phyloP scores from a whole-genome alignment of 2,113 vertebrate species.

The Halichoerus grypus region DNA sequence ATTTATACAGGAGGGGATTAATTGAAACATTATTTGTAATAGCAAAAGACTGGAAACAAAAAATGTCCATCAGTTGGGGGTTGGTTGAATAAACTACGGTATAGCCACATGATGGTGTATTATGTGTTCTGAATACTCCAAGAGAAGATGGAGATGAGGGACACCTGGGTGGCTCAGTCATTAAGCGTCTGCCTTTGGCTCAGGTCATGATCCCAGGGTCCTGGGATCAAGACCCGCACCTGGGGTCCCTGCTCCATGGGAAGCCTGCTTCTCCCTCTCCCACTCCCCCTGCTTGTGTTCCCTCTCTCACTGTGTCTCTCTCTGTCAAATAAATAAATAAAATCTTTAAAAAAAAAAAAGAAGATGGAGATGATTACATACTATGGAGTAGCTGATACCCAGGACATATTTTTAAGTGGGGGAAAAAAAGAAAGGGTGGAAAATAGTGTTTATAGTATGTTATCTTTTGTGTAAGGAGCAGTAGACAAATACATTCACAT shows the following conservation, averaged over 20 bases:
- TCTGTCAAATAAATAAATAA: no score
- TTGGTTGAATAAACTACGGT: background rate
- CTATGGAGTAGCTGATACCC: background rate
- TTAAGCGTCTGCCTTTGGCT: no score
- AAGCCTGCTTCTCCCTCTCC: no score
- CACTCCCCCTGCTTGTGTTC: no score
- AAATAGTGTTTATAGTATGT: background rate
- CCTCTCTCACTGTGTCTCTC: no score
- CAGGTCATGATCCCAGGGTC: no score
- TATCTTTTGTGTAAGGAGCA: background rate
- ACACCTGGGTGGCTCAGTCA: no score
- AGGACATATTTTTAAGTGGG: background rate
- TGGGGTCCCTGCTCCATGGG: no score
- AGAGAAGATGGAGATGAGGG: background rate
- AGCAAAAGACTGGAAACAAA: conserved; percentile 10
- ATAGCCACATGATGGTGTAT: background rate
- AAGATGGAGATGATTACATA: background rate
- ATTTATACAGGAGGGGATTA: background rate
- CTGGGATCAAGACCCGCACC: no score
- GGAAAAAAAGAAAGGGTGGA: background rate
- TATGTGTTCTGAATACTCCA: background rate
- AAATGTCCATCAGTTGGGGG: background rate
- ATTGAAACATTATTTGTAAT: background rate
- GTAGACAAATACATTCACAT: background rate
- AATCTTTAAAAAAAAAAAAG: background rate